Conservation (phyloP, 2,888 invertebrate genomes). For the Cantharis lateralis region DNA sequence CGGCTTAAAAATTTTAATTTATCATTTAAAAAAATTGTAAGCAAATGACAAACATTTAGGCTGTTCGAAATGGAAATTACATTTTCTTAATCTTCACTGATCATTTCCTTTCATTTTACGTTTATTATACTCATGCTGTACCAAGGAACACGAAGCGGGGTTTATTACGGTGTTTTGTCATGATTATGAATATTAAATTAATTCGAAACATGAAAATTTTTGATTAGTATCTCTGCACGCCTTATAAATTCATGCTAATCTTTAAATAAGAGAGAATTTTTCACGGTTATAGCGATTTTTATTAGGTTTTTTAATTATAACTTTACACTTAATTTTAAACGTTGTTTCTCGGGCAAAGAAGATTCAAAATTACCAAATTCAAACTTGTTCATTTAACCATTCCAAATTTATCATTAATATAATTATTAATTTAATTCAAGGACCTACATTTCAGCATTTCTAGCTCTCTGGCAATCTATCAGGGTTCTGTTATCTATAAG, state of each 20-base stretch:
- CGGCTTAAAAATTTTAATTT: neutral
- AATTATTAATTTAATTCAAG: neutral
- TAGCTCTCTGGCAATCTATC: neutral
- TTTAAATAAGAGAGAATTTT: neutral
- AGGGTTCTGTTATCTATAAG: neutral
- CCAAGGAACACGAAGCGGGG: neutral
- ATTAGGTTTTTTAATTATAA: neutral
- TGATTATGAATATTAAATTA: constrained; percentile 2
- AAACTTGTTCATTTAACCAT: neutral
- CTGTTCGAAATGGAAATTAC: neutral
- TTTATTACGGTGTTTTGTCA: neutral
- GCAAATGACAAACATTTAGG: neutral
- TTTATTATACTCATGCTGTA: neutral
- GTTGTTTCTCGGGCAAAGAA: neutral
- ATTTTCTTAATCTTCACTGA: constrained; percentile 1
- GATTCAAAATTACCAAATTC: neutral
- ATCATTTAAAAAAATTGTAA: constrained; percentile 1
- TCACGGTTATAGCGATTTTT: neutral
- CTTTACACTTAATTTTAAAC: neutral
- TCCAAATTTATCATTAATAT: neutral
- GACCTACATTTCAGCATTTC: neutral
- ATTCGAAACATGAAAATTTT: neutral
- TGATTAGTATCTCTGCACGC: neutral
- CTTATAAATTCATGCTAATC: neutral
- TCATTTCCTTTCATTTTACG: neutral